Conservation (phyloP, 2,797 vertebrate species). For the Ptychadena robeensis region DNA sequence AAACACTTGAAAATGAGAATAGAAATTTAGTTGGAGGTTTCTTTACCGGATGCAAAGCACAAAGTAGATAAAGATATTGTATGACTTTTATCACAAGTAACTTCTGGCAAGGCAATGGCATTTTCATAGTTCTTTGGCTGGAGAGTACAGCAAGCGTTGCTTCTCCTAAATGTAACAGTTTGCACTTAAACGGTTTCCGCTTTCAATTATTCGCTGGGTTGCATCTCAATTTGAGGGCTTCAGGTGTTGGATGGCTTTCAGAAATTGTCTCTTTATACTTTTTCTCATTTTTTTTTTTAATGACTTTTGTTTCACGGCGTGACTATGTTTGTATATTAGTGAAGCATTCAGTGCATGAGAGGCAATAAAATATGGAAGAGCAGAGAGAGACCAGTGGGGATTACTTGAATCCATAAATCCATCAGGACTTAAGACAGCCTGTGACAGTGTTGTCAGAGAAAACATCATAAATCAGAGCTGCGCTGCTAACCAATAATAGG, state of each 20-base stretch:
- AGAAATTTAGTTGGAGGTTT: too few relatives aligned
- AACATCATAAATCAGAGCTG: slow-evolving; percentile 48
- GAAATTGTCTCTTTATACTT: slow-evolving; percentile 33
- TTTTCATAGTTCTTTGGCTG: slow-evolving; percentile 17
- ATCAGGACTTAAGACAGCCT: slow-evolving; percentile 51
- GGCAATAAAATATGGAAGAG: slow-evolving; percentile 47
- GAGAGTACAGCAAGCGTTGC: neutral
- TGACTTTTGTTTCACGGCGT: slow-evolving; percentile 17
- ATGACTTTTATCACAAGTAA: slow-evolving; percentile 12
- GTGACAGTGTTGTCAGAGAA: slow-evolving; percentile 37
- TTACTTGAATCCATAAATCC: slow-evolving; percentile 54
- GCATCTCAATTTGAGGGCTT: slow-evolving; percentile 34
- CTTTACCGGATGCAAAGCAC: neutral
- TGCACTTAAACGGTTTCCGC: slow-evolving; percentile 1
- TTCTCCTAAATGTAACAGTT: slow-evolving; percentile 19
- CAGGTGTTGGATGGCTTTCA: slow-evolving; percentile 32
- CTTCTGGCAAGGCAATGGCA: neutral
- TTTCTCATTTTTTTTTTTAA: slow-evolving; percentile 11
- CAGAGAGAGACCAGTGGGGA: slow-evolving; percentile 22
- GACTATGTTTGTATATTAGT: slow-evolving; percentile 39
- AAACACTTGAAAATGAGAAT: too few relatives aligned
- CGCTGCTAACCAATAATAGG: slow-evolving; percentile 30
- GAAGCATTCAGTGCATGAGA: slow-evolving; percentile 22
- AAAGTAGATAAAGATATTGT: neutral
- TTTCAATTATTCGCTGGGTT: slow-evolving; percentile 40